A percentile compares a stretch with the other conserved stretches of the same genome.
These are phyloP conservation scores for Leptopterna dolabrata DNA, from an alignment of 2,888 invertebrate species.

Conservation along the genomic window DNA sequence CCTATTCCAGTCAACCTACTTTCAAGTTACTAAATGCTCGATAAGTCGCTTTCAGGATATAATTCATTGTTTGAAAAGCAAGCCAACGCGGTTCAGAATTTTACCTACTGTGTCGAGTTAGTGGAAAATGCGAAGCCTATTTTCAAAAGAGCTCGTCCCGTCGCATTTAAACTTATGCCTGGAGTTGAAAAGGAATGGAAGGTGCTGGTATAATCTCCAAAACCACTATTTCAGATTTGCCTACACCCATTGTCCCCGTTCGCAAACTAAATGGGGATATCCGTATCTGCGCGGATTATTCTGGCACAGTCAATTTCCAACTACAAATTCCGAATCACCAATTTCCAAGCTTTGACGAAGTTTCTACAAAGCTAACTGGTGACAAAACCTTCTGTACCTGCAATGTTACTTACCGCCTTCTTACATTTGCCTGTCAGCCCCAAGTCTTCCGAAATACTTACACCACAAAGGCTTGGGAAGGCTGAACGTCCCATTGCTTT, in stretches of 20 bases:
- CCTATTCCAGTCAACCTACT: neutral
- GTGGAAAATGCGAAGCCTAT: too few species aligned
- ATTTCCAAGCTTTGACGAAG: conserved; percentile 11
- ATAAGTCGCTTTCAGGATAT: neutral
- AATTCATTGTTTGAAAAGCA: neutral
- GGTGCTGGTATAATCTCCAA: neutral
- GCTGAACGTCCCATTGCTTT: too few species aligned
- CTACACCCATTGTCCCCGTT: too few species aligned
- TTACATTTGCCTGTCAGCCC: conserved; percentile 19
- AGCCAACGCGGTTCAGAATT: neutral
- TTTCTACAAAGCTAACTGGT: neutral
- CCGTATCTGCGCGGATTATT: conserved; percentile 40
- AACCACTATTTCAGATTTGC: too few species aligned
- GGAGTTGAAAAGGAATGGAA: conserved; percentile 24
- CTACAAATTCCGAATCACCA: conserved; percentile 17
- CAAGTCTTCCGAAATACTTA: conserved; percentile 27
- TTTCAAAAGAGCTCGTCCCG: too few species aligned
- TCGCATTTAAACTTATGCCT: neutral
- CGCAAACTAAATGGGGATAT: conserved; percentile 20
- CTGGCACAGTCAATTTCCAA: conserved; percentile 5
- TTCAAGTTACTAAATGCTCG: neutral
- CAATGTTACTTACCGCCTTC: conserved; percentile 13
- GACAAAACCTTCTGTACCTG: neutral
- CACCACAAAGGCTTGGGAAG: conserved; percentile 38
- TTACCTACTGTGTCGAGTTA: too few species aligned